phyloP scores from a whole-genome alignment of 2,113 vertebrate genomes.

The Hippocampus guttulatus region DNA sequence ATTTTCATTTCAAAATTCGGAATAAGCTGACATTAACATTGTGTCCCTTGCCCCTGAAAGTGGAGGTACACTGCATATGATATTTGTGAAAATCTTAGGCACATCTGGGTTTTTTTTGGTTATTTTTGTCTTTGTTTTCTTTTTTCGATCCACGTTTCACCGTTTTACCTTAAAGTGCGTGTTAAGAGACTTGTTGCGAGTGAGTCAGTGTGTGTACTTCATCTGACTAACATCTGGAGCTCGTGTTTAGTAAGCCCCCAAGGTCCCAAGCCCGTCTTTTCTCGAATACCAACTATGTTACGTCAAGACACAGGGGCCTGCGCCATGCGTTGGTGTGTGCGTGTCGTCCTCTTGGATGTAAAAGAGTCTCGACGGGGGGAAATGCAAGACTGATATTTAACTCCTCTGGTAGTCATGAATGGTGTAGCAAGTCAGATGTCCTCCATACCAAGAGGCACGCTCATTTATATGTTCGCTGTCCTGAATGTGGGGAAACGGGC shows the following conservation, averaged over 20 bases:
- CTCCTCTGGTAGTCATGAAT: constrained; percentile 7
- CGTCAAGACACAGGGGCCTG: constrained; percentile 50
- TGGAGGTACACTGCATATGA: background rate
- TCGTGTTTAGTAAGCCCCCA: constrained; percentile 25
- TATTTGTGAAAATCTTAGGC: background rate
- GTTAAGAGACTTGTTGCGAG: constrained; percentile 10
- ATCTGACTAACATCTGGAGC: constrained; percentile 56
- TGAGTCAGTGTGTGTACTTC: background rate
- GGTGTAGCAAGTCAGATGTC: background rate
- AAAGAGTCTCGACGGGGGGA: constrained; percentile 25
- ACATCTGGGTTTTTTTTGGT: no score
- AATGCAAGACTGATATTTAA: constrained; percentile 9
- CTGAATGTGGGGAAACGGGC: constrained; percentile 21
- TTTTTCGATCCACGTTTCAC: background rate
- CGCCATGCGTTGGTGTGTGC: constrained; percentile 22
- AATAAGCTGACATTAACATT: no score
- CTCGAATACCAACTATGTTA: constrained; percentile 60
- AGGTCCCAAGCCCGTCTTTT: constrained; percentile 19
- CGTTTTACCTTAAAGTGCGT: background rate
- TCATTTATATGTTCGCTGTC: background rate
- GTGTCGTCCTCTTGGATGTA: constrained; percentile 34
- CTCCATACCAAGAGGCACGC: background rate
- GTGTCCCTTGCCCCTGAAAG: no score
- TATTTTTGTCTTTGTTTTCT: no score
- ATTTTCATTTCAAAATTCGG: no score